Evolutionary conservation across 2,888 invertebrate genomes (phyloP).

Genomic region (Dioctria linearis): DNA sequence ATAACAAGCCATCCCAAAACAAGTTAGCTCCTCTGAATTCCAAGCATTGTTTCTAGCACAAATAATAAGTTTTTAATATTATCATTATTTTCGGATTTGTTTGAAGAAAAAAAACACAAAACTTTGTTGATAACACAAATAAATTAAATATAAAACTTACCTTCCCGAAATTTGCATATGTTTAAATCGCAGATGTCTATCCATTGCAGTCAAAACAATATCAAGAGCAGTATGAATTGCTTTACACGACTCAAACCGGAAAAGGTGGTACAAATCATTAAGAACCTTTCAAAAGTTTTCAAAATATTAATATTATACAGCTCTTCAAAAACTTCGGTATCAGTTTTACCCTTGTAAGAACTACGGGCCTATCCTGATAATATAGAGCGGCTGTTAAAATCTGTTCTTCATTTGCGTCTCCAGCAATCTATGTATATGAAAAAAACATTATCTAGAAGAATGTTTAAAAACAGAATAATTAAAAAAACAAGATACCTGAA

Average conservation of each 20-base stretch:
- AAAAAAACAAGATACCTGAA: slow-evolving; percentile 75
- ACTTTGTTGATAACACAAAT: too few species aligned
- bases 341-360: slow-evolving; percentile 75
- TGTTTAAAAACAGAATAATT: not conserved
- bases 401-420: slow-evolving; percentile 92
- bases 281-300: slow-evolving; percentile 75
- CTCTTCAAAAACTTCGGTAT: not conserved
- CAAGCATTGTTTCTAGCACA: too few species aligned
- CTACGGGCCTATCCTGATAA: slow-evolving; percentile 88
- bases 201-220: slow-evolving; percentile 92
- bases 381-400: slow-evolving; percentile 87
- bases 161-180: slow-evolving; percentile 95
- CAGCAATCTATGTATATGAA: slow-evolving; percentile 79
- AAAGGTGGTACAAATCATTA: slow-evolving; percentile 91
- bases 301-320: not conserved
- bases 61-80: too few species aligned
- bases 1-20: too few species aligned
- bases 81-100: not conserved
- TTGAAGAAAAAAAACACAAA: slow-evolving; percentile 24
- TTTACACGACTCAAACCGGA: slow-evolving; percentile 86
- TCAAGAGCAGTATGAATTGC: slow-evolving; percentile 83
- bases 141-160: slow-evolving; percentile 70
- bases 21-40: too few species aligned
- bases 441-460: slow-evolving; percentile 35
- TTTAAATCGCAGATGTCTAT: slow-evolving; percentile 86